A percentile compares a stretch with the other conserved stretches of the same genome.
Conservation (phyloP, 2,113 vertebrate species). For the Arothron firmamentum region DNA sequence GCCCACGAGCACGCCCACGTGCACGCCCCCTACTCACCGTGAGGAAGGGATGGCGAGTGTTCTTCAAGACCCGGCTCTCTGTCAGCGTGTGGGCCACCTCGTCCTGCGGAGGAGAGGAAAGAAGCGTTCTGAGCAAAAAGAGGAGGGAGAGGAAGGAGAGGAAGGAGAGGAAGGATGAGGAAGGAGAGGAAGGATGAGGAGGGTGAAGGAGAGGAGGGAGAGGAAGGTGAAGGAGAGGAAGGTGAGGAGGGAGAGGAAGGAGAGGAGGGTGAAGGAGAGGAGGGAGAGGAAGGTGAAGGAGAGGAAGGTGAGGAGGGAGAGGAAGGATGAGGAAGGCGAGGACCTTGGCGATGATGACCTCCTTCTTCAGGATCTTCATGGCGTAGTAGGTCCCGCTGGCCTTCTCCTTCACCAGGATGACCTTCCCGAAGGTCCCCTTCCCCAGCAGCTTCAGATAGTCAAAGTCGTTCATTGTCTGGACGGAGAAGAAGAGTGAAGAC, state of each 20-base stretch:
- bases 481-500: neutral
- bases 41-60: constrained; percentile 94
- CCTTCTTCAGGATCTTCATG: constrained; percentile 98
- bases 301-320: too few species aligned
- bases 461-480: constrained; percentile 96
- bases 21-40: constrained; percentile 87
- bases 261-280: too few species aligned
- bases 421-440: constrained; percentile 97
- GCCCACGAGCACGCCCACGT: too few species aligned
- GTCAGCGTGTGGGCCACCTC: constrained; percentile 96
- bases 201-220: too few species aligned
- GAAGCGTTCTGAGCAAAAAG: too few species aligned
- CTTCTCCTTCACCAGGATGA: constrained; percentile 97
- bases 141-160: too few species aligned
- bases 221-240: too few species aligned
- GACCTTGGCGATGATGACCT: constrained; percentile 95
- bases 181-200: too few species aligned
- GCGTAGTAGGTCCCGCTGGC: constrained; percentile 94
- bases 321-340: neutral
- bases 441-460: constrained; percentile 99
- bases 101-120: constrained; percentile 73
- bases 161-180: too few species aligned
- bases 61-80: constrained; percentile 95
- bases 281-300: too few species aligned
- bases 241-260: too few species aligned